These are phyloP conservation scores for Coptodon bakossiorum DNA, from an alignment of 2,113 vertebrate genomes.

Conservation along the genomic window DNA sequence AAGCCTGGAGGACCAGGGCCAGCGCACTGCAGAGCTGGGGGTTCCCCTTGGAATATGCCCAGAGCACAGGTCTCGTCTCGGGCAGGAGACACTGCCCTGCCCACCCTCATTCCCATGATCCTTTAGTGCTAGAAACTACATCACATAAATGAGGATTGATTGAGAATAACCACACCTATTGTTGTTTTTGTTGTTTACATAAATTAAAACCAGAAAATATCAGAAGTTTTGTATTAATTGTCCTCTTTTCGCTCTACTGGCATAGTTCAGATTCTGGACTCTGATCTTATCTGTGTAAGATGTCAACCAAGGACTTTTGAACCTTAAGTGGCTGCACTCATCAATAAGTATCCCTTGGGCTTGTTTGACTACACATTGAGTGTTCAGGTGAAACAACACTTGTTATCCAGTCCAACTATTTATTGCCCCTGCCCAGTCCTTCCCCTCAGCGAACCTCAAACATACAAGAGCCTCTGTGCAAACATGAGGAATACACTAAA, in stretches of 20 bases:
- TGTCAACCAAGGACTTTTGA: slow-evolving; percentile 4
- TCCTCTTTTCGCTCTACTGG: neutral
- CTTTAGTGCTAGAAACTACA: neutral
- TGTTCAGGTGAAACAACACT: slow-evolving; percentile 47
- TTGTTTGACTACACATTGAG: slow-evolving; percentile 23
- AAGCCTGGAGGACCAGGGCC: neutral
- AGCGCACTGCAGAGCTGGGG: neutral
- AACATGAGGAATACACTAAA: slow-evolving; percentile 28
- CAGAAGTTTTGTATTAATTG: neutral
- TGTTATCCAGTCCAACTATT: slow-evolving; percentile 36
- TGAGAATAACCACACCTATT: neutral
- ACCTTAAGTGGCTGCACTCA: neutral
- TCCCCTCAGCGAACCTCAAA: slow-evolving; percentile 26
- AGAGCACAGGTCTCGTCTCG: neutral
- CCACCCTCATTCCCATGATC: neutral
- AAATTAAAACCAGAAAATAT: neutral
- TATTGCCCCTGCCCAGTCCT: slow-evolving; percentile 30
- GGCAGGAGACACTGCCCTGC: neutral
- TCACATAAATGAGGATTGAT: slow-evolving; percentile 1
- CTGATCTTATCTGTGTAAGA: slow-evolving; percentile 17
- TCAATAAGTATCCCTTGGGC: neutral
- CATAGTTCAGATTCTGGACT: slow-evolving; percentile 2
- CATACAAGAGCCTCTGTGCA: slow-evolving; percentile 1
- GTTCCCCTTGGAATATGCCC: slow-evolving; percentile 1
- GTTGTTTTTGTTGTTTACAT: neutral